Conservation (phyloP, 2,113 vertebrate species). For the Ptyas mucosa region DNA sequence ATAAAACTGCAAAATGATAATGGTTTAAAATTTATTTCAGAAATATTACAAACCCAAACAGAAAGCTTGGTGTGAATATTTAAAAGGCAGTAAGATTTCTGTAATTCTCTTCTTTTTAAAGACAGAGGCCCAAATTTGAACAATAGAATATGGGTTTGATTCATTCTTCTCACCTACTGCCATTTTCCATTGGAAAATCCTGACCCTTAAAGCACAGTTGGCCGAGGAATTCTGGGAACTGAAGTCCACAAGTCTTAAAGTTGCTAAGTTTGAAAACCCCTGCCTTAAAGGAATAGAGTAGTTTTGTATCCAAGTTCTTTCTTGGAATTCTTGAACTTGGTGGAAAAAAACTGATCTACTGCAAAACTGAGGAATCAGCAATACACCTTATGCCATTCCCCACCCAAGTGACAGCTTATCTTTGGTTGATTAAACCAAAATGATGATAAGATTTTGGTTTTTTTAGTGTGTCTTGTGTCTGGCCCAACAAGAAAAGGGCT, state of each 20-base stretch:
- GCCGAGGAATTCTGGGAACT: not conserved
- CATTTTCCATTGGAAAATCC: not conserved
- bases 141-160: not conserved
- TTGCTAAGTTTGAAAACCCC: not conserved
- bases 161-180: not conserved
- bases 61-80: not conserved
- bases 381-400: not conserved
- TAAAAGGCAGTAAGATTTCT: not conserved
- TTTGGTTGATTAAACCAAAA: not conserved
- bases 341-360: not conserved
- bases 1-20: not conserved
- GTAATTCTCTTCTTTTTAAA: not conserved
- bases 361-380: not conserved
- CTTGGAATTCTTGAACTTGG: not conserved
- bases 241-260: not conserved
- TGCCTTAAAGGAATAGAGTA: not conserved
- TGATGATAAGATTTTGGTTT: not conserved
- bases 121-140: not conserved
- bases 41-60: not conserved
- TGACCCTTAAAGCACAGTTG: not conserved
- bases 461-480: not conserved
- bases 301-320: not conserved
- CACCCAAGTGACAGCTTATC: not conserved
- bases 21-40: not conserved
- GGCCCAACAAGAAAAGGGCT: not conserved